Evolutionary conservation across 23 tunicate species (phyloP).

Genomic region (Halocynthia roretzi): DNA sequence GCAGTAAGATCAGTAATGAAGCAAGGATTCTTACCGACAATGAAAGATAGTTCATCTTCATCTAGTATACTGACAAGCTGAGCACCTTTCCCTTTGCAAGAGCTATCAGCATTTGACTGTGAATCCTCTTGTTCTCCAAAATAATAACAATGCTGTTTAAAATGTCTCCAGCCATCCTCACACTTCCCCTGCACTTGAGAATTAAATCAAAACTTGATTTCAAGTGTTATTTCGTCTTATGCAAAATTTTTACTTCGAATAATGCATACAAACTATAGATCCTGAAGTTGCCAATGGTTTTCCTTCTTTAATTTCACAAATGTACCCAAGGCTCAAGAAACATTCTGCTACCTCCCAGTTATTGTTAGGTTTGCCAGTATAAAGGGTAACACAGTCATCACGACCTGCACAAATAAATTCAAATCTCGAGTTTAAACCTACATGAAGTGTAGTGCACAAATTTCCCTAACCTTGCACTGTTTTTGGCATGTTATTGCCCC

Average conservation of each 20-base stretch:
- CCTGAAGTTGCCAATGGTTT: not conserved
- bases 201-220: not conserved
- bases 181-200: slow-evolving; percentile 57
- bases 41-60: slow-evolving; percentile 48
- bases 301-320: slow-evolving; percentile 77
- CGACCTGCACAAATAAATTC: slow-evolving; percentile 26
- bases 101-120: slow-evolving; percentile 29
- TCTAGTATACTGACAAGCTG: slow-evolving; percentile 37
- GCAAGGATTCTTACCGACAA: slow-evolving; percentile 35
- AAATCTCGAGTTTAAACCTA: not conserved
- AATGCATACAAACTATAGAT: no score
- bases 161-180: slow-evolving; percentile 70
- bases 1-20: not conserved
- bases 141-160: slow-evolving; percentile 33
- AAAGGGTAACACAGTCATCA: slow-evolving; percentile 67
- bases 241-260: no score
- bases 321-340: slow-evolving; percentile 34
- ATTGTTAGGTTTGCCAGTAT: slow-evolving; percentile 41
- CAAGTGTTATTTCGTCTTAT: no score
- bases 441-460: not conserved
- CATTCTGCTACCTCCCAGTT: slow-evolving; percentile 75
- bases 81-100: slow-evolving; percentile 24
- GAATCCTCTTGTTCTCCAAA: slow-evolving; percentile 30
- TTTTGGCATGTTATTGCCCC: slow-evolving; percentile 41
- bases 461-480: slow-evolving; percentile 20